phyloP scores from a whole-genome alignment of 2,797 vertebrate species.

The Adrianichthys oophorus region DNA sequence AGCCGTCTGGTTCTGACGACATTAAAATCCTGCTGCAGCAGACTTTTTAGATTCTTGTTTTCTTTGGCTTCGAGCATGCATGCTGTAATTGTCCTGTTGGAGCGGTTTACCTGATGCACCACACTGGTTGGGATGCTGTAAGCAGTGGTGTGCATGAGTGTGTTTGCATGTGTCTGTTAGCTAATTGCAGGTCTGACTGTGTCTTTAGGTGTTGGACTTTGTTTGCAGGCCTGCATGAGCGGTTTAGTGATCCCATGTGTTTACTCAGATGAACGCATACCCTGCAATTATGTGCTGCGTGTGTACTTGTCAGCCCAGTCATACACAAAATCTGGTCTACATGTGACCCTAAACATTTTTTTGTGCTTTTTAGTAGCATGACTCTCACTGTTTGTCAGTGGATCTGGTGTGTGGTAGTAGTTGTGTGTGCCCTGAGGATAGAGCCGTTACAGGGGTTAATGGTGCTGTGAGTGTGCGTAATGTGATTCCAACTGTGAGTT shows the following conservation, averaged over 20 bases:
- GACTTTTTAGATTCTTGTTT: conserved; percentile 56
- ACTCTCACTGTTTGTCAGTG: conserved; percentile 47
- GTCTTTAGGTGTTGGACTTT: conserved; percentile 66
- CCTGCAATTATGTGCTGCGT: conserved; percentile 56
- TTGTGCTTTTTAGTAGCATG: conserved; percentile 49
- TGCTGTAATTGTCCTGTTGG: conserved; percentile 57
- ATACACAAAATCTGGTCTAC: conserved; percentile 24
- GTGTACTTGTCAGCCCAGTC: conserved; percentile 34
- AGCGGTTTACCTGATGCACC: conserved; percentile 38
- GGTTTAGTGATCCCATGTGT: conserved; percentile 61
- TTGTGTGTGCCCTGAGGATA: conserved; percentile 66
- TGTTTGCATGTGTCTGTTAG: conserved; percentile 43
- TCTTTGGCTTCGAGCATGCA: conserved; percentile 38
- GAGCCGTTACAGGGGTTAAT: conserved; percentile 76
- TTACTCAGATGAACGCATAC: conserved; percentile 47
- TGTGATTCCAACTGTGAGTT: conserved; percentile 78
- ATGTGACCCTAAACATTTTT: conserved; percentile 46
- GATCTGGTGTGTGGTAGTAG: conserved; percentile 23
- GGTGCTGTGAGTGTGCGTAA: conserved; percentile 80
- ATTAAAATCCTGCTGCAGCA: conserved; percentile 49
- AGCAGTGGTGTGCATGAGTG: conserved; percentile 17
- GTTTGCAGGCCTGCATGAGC: conserved; percentile 47
- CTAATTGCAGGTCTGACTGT: conserved; percentile 59
- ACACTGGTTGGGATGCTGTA: conserved; percentile 30
- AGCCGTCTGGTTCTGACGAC: conserved; percentile 55